phyloP scores from a whole-genome alignment of 2,113 vertebrate genomes.

The Callaeas wilsoni region DNA sequence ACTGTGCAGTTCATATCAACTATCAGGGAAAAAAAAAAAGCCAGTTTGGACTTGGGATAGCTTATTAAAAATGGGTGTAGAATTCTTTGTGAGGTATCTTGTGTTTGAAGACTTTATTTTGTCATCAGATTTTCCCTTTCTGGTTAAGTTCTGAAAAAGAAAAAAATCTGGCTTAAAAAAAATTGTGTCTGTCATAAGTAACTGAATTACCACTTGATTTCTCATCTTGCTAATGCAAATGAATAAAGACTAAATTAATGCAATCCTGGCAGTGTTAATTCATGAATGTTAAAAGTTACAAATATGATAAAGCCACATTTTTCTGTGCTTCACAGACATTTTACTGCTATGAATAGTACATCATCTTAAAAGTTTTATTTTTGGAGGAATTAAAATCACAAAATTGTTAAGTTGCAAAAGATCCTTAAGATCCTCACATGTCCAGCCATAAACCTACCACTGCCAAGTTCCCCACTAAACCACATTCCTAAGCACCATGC shows the following conservation, averaged over 20 bases:
- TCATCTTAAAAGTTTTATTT: not conserved
- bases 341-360: not conserved
- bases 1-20: not conserved
- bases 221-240: not conserved
- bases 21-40: not conserved
- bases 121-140: not conserved
- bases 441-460: not conserved
- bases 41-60: not conserved
- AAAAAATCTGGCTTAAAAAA: not conserved
- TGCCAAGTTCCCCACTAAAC: not conserved
- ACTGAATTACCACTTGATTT: not conserved
- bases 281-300: not conserved
- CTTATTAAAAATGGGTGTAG: not conserved
- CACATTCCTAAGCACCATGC: not conserved
- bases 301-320: not conserved
- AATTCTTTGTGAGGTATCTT: not conserved
- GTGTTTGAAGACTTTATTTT: not conserved
- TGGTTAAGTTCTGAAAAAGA: not conserved
- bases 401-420: not conserved
- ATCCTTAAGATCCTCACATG: accelerated
- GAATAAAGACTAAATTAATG: not conserved
- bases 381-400: not conserved
- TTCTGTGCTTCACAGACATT: not conserved
- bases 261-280: not conserved
- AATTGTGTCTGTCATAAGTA: not conserved